Percentiles rank a stretch among this genome's conserved stretches.
Conservation (phyloP, 2,888 invertebrate genomes). For the Drosophila mimetica region DNA sequence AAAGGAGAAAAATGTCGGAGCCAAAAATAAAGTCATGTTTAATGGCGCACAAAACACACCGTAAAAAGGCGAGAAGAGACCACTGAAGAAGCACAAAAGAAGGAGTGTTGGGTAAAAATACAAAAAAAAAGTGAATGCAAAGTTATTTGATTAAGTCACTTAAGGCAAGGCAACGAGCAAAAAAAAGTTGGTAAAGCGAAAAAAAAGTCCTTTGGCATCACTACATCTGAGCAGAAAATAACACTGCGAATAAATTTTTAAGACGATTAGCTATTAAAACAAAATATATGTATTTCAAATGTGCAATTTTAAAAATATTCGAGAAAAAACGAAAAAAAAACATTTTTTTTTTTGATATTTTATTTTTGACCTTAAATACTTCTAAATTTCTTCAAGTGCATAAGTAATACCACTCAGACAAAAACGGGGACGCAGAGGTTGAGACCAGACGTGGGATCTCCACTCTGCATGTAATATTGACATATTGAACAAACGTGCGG, state of each 20-base stretch:
- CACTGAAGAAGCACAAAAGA: conserved; percentile 19
- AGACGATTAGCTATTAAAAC: too few species aligned
- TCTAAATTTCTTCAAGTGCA: conserved; percentile 5
- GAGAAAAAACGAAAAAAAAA: too few species aligned
- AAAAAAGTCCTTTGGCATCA: conserved; percentile 11
- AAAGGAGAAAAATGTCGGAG: conserved; percentile 23
- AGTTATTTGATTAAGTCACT: conserved; percentile 80
- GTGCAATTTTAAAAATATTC: too few species aligned
- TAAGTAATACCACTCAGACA: conserved; percentile 65
- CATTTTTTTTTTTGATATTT: too few species aligned
- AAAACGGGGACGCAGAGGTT: conserved; percentile 8
- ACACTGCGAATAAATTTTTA: background rate
- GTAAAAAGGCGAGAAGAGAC: conserved; percentile 49
- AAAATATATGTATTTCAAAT: too few species aligned
- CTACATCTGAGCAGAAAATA: background rate
- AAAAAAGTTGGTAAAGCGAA: background rate
- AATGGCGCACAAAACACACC: conserved; percentile 74
- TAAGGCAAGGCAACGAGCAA: conserved; percentile 38
- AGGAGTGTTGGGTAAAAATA: conserved; percentile 3
- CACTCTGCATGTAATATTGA: conserved; percentile 74
- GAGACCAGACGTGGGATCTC: conserved; percentile 50
- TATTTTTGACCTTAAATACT: too few species aligned
- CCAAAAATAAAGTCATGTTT: conserved; percentile 75
- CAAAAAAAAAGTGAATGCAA: conserved; percentile 49
- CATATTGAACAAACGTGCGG: conserved; percentile 78